Conservation (phyloP, 2,888 invertebrate species). For the Hyppa rectilinea region DNA sequence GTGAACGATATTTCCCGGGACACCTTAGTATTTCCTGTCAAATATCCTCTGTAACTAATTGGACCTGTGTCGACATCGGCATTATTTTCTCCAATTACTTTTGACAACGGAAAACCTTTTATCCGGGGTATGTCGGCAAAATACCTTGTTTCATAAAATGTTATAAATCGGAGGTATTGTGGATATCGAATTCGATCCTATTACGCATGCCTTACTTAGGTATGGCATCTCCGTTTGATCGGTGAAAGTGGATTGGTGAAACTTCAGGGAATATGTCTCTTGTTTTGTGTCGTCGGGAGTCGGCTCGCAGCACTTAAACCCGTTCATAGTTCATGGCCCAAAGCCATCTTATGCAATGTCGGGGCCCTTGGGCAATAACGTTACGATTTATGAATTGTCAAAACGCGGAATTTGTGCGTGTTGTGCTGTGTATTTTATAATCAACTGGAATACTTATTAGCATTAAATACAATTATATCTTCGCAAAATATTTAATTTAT, state of each 20-base stretch:
- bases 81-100: constrained; percentile 8
- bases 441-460: too few relatives aligned
- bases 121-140: constrained; percentile 7
- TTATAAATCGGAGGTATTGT: constrained; percentile 25
- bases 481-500: too few relatives aligned
- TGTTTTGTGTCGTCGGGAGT: background rate
- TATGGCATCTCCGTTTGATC: background rate
- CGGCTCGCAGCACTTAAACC: background rate
- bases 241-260: background rate
- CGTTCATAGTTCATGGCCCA: background rate
- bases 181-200: constrained; percentile 11
- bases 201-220: background rate
- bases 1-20: constrained; percentile 7
- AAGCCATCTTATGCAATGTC: too few relatives aligned
- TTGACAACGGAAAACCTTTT: constrained; percentile 22
- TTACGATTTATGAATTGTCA: too few relatives aligned
- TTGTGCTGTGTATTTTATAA: too few relatives aligned
- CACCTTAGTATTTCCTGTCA: background rate
- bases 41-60: constrained; percentile 22
- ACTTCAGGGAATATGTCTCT: background rate
- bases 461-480: too few relatives aligned
- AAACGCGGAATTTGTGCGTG: too few relatives aligned
- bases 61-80: background rate
- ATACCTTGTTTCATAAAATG: constrained; percentile 42
- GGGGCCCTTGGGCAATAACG: too few relatives aligned